phyloP scores from a whole-genome alignment of 2,113 vertebrate genomes.

The Tetrax tetrax region DNA sequence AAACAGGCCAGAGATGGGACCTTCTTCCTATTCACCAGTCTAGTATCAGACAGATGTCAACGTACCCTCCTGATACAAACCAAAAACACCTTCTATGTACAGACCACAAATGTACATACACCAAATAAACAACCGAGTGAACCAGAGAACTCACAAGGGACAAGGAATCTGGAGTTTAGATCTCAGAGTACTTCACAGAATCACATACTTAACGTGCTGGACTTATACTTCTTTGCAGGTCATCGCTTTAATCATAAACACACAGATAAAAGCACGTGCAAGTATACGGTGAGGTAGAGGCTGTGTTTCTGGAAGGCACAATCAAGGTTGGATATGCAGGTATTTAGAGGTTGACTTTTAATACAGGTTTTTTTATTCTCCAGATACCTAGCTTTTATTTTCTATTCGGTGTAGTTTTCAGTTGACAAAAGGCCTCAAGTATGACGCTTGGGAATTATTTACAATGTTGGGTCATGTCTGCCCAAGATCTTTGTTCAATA shows the following conservation, averaged over 20 bases:
- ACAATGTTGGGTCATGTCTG: neutral
- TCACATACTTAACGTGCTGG: neutral
- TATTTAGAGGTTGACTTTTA: neutral
- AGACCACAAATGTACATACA: slow-evolving; percentile 47
- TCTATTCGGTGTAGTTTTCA: neutral
- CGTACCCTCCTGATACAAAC: slow-evolving; percentile 67
- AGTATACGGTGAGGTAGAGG: neutral
- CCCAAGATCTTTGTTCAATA: neutral
- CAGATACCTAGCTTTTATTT: neutral
- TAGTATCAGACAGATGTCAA: slow-evolving; percentile 67
- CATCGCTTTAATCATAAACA: slow-evolving; percentile 21
- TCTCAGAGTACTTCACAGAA: neutral
- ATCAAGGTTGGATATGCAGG: neutral
- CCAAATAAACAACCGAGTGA: slow-evolving; percentile 41
- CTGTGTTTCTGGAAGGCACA: slow-evolving; percentile 49
- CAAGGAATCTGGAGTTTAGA: slow-evolving; percentile 18
- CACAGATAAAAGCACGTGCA: slow-evolving; percentile 14
- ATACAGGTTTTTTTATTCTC: neutral
- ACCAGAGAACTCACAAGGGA: slow-evolving; percentile 25
- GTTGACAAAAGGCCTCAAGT: neutral
- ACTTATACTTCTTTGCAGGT: slow-evolving; percentile 16
- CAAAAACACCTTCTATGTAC: slow-evolving; percentile 69
- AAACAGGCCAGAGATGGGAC: slow-evolving; percentile 64
- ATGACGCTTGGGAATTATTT: neutral
- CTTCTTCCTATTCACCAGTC: slow-evolving; percentile 71